A percentile compares a stretch with the other conserved stretches of the same genome.
Conservation (phyloP, 2,888 invertebrate species). For the Hypolimnas misippus region DNA sequence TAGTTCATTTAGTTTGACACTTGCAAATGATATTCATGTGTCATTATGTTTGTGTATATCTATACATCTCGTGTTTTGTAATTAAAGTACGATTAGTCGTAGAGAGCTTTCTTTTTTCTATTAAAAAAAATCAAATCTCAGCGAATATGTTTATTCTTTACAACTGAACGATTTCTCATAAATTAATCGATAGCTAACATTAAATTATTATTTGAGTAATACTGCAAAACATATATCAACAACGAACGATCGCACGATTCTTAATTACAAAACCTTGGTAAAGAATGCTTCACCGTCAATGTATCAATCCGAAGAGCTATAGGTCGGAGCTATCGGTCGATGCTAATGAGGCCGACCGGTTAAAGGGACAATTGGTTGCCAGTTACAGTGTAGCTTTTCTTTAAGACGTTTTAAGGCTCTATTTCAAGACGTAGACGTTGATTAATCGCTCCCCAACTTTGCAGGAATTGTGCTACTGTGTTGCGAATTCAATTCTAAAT, state of each 20-base stretch:
- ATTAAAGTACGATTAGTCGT: too few relatives aligned
- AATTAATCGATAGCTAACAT: too few relatives aligned
- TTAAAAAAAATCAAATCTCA: too few relatives aligned
- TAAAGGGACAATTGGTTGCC: conserved; percentile 74
- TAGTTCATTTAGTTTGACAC: too few relatives aligned
- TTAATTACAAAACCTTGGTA: conserved; percentile 67
- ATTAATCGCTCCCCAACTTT: conserved; percentile 61
- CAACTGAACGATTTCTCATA: too few relatives aligned
- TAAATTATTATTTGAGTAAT: neutral
- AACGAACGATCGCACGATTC: conserved; percentile 49
- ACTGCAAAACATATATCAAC: neutral
- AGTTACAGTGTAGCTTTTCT: conserved; percentile 65
- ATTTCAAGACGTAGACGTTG: conserved; percentile 66
- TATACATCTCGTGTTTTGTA: too few relatives aligned
- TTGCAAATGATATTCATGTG: too few relatives aligned
- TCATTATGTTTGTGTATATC: too few relatives aligned
- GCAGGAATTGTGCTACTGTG: conserved; percentile 53
- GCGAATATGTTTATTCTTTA: too few relatives aligned
- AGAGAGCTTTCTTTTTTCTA: too few relatives aligned
- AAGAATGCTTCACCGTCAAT: conserved; percentile 72
- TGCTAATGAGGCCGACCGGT: conserved; percentile 75
- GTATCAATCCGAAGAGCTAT: conserved; percentile 71
- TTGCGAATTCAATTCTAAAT: conserved; percentile 53
- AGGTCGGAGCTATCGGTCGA: conserved; percentile 67
- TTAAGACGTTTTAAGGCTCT: conserved; percentile 67